Evolutionary conservation across 2,888 invertebrate species (phyloP).

Genomic region (Fabriciana adippe): DNA sequence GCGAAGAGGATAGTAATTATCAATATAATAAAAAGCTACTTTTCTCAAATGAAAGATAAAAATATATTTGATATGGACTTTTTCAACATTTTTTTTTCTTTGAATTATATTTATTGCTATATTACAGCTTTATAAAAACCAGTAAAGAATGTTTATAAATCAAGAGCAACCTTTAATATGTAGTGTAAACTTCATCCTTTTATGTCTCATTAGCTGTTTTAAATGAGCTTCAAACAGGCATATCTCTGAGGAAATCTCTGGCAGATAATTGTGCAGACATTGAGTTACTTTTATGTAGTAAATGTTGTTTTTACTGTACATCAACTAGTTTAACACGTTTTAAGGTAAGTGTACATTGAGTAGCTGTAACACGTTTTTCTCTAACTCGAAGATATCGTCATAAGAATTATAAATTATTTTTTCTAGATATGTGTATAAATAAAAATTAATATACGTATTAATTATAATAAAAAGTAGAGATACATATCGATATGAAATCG

Average conservation of each 20-base stretch:
- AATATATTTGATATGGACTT: too few relatives aligned
- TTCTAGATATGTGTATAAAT: background rate
- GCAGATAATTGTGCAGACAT: slow-evolving; percentile 27
- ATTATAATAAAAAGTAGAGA: too few relatives aligned
- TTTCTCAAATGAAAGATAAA: too few relatives aligned
- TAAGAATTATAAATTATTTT: background rate
- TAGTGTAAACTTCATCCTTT: slow-evolving; percentile 34
- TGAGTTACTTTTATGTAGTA: slow-evolving; percentile 28
- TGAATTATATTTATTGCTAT: slow-evolving; percentile 15
- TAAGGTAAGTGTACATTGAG: slow-evolving; percentile 2
- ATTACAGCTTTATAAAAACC: slow-evolving; percentile 15
- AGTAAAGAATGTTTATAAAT: slow-evolving; percentile 14
- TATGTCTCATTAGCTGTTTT: slow-evolving; percentile 26
- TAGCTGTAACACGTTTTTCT: background rate
- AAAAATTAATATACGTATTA: too few relatives aligned
- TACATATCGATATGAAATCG: too few relatives aligned
- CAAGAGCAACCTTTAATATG: slow-evolving; percentile 24
- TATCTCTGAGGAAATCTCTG: slow-evolving; percentile 31
- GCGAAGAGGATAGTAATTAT: too few relatives aligned
- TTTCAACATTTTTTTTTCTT: background rate
- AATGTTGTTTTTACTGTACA: slow-evolving; percentile 24
- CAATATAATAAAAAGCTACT: too few relatives aligned
- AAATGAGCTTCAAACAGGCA: slow-evolving; percentile 22
- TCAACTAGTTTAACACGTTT: slow-evolving; percentile 15
- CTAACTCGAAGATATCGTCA: background rate